These are phyloP conservation scores for Pachycephus smyrnensis DNA, from an alignment of 2,888 invertebrate genomes.

Conservation along the genomic window DNA sequence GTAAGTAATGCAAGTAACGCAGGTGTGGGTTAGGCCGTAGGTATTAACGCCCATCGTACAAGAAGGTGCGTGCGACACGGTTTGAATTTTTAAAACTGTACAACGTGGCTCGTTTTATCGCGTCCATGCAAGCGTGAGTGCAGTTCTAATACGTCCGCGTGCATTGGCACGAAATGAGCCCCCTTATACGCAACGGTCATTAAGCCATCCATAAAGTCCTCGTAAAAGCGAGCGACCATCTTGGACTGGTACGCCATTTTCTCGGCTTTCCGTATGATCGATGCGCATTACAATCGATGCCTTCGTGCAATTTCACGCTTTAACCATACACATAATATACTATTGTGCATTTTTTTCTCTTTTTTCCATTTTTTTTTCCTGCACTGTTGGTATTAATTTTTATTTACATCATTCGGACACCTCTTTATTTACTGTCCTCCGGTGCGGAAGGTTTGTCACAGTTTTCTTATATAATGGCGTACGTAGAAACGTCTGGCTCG, in stretches of 20 bases:
- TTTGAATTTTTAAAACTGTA: not conserved
- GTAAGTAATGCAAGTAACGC: not conserved
- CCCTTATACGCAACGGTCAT: slow-evolving; percentile 41
- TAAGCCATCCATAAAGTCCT: slow-evolving; percentile 50
- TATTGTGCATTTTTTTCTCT: not conserved
- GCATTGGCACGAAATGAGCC: slow-evolving; percentile 42
- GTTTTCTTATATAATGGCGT: not conserved
- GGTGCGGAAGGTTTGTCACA: not conserved
- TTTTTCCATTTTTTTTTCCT: too few relatives aligned
- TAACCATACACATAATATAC: not conserved
- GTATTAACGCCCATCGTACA: not conserved
- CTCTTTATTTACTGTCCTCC: not conserved
- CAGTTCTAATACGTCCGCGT: slow-evolving; percentile 39
- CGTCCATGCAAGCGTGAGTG: slow-evolving; percentile 8
- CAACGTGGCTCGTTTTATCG: slow-evolving; percentile 17
- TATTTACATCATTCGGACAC: not conserved
- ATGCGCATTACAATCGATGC: not conserved
- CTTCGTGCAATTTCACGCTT: not conserved
- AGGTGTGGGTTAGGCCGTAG: not conserved
- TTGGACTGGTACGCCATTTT: slow-evolving; percentile 44
- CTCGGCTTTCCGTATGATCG: slow-evolving; percentile 23
- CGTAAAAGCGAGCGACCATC: slow-evolving; percentile 50
- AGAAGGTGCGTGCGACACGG: not conserved
- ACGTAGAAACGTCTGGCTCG: not conserved
- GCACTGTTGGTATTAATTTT: not conserved